phyloP scores from a whole-genome alignment of 2,113 vertebrate species.

The Gymnarchus niloticus region DNA sequence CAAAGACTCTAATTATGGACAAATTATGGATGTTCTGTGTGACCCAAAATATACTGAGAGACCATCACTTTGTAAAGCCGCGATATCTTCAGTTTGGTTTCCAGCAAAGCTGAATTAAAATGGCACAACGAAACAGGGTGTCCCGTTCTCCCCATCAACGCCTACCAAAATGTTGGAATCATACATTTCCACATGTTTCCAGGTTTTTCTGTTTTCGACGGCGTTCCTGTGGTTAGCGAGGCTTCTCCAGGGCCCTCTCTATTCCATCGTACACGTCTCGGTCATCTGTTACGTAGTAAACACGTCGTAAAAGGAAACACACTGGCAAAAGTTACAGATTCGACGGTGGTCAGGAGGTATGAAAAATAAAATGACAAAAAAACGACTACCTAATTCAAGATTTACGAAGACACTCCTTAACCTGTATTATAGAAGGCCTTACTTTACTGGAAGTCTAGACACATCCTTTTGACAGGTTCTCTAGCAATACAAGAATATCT shows the following conservation, averaged over 20 bases:
- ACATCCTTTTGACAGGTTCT: not conserved
- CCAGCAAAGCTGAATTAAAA: not conserved
- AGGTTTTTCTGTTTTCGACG: not conserved
- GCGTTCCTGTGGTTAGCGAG: not conserved
- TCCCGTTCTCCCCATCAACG: not conserved
- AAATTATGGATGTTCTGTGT: not conserved
- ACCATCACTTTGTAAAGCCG: not conserved
- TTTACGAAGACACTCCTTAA: too few relatives aligned
- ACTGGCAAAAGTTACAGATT: not conserved
- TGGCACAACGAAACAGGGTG: not conserved
- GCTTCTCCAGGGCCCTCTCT: not conserved
- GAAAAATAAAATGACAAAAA: not conserved
- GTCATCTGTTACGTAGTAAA: not conserved
- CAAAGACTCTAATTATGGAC: not conserved
- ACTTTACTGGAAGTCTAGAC: not conserved
- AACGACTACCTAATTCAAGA: too few relatives aligned
- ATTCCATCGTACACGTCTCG: not conserved
- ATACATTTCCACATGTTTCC: not conserved
- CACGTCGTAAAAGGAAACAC: not conserved
- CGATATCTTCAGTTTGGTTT: not conserved
- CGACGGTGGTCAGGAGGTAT: not conserved
- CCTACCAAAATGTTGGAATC: not conserved
- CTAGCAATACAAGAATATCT: not conserved
- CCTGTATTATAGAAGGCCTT: too few relatives aligned
- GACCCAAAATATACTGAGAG: not conserved